Base-by-base conservation (phyloP, 2,888 invertebrate genomes). In the Mythimna ferrago region DNA sequence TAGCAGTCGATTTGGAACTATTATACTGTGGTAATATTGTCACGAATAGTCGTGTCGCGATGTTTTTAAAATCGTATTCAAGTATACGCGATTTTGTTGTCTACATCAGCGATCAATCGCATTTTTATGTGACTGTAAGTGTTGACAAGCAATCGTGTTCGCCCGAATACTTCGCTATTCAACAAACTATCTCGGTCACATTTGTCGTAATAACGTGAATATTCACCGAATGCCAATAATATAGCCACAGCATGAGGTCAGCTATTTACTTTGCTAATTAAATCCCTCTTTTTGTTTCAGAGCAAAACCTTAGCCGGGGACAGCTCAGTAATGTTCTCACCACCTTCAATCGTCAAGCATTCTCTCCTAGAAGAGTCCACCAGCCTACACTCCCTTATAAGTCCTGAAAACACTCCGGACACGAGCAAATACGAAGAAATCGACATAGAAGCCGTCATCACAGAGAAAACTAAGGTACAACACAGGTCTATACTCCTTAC, bases 331-430 rank as follows among this genome's bases (percentile, higher is more conserved):
- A 94, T 98, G 87, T 98, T 98, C 92, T 98, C 99, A 0, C 99
- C 99, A 0, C 98, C 98, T 1, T 98, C 98, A 32, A 98, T 99
- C 82, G 97, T 99, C 88, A 98, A 98, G 90, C 98, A 99, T 89
- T 98, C 98, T 7, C 96, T 98, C 63, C 97, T 97, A 75, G 97
- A 97, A 90, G 97, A 97, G 80, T 97, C 97, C 2, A 97, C 97
- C 66, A 97, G 97, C 82, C 94, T 97, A 86, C 97, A 97, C 88
- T 95, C 95, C 75, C 87, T 95, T 0, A 90, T 95, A 78, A 94
- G 94, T 80, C 88, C 92, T 0, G 96, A 96, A 19, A 94, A 94
- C 89, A 96, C 96, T 0, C 96, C 96, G 0, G 94, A 94, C 69
- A 87, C 92, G 0, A 87, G 85, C 79, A 93, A 92, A 87, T 94